Percentiles rank a stretch among this genome's conserved stretches.
Evolutionary conservation across 2,888 invertebrate genomes (phyloP).

Genomic region (Tipula confusa): DNA sequence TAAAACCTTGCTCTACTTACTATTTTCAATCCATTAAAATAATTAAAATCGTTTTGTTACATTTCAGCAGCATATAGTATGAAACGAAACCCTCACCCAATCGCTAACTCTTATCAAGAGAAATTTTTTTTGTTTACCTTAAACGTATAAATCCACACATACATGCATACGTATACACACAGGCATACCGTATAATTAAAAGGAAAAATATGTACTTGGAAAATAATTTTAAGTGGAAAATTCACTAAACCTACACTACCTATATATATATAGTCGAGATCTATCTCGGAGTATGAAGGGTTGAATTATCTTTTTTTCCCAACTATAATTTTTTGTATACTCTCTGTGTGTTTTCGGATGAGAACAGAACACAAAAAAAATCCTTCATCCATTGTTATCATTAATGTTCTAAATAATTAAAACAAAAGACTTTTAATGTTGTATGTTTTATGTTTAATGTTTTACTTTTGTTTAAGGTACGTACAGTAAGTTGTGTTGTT

Average conservation of each 20-base stretch:
- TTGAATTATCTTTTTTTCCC: neutral
- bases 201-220: conserved; percentile 6
- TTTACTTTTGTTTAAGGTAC: neutral
- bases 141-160: neutral
- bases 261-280: neutral
- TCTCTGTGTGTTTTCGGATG: neutral
- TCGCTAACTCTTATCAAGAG: neutral
- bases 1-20: neutral
- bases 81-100: neutral
- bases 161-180: neutral
- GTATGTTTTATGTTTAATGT: neutral
- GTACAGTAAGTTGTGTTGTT: neutral
- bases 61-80: neutral
- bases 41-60: neutral
- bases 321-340: neutral
- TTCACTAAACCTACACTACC: neutral
- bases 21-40: neutral
- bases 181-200: conserved; percentile 25
- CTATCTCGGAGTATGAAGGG: neutral
- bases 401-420: conserved; percentile 9
- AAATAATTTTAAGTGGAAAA: neutral
- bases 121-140: neutral
- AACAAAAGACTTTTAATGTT: conserved; percentile 20
- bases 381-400: neutral
- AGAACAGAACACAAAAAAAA: neutral